These are phyloP conservation scores for Hippocampus barbouri DNA, from an alignment of 2,113 vertebrate genomes.

Conservation along the genomic window DNA sequence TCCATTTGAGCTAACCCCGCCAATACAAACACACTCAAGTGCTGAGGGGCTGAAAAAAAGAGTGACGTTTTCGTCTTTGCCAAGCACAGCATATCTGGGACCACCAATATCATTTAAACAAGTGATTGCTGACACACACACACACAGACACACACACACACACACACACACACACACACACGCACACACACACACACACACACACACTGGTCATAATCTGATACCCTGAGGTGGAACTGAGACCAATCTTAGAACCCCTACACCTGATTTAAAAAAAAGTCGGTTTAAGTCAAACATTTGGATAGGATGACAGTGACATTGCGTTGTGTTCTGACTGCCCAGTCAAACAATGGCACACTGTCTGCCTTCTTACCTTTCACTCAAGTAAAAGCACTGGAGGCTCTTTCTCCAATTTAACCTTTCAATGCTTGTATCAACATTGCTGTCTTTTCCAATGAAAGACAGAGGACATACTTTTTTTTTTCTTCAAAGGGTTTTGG, in stretches of 20 bases:
- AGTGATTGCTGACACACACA: slow-evolving; percentile 12
- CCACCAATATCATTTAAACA: slow-evolving; percentile 20
- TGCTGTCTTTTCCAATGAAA: background rate
- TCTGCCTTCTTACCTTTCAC: slow-evolving; percentile 22
- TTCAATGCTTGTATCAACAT: slow-evolving; percentile 3
- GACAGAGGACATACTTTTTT: background rate
- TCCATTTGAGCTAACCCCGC: slow-evolving; percentile 39
- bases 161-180: slow-evolving; percentile 25
- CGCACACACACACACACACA: slow-evolving; percentile 23
- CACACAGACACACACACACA: slow-evolving; percentile 26
- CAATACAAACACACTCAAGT: slow-evolving; percentile 49
- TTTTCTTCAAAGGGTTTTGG: background rate
- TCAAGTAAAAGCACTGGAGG: slow-evolving; percentile 6
- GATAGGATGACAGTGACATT: slow-evolving; percentile 9
- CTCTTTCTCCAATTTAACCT: slow-evolving; percentile 5
- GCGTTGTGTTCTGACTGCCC: slow-evolving; percentile 24
- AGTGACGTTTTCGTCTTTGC: slow-evolving; percentile 18
- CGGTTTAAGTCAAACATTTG: slow-evolving; percentile 1
- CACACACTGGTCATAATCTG: slow-evolving; percentile 16
- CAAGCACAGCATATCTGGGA: slow-evolving; percentile 38
- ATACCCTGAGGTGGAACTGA: background rate
- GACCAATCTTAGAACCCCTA: background rate
- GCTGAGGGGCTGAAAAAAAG: slow-evolving; percentile 12
- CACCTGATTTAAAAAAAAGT: background rate
- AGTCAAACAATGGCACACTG: slow-evolving; percentile 22